Base-by-base conservation (phyloP, 2,113 vertebrate species). In the Nycticryphes semicollaris region DNA sequence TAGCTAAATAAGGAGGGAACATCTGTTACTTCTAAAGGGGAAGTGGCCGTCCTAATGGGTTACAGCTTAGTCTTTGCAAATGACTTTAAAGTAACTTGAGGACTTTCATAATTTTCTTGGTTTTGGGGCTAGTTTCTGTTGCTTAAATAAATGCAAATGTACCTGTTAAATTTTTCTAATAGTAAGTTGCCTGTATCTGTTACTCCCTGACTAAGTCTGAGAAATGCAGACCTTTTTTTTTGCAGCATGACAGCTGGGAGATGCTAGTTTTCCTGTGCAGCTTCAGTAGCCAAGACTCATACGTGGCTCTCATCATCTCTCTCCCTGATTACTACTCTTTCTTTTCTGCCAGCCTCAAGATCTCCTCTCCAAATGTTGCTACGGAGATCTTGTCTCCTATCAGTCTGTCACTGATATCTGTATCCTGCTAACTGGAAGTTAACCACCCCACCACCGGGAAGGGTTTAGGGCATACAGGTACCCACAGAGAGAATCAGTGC, bases 21-120 rank as follows among this genome's bases (percentile, higher is more conserved):
- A 97, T 35, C 96, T 96, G 96, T 74, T 93, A 39, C 88, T 90
- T 73, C 69, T 93, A 10, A 94, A 94, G 30, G 73, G 91, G 97
- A 97, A 97, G 94, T 92, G 91, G 48, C 62, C 57, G 4, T 57
- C 51, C 77, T 63, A 54, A 53, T 39, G 50, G 57, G 45, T 79
- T 81, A 59, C 77, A 62, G 56, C 12, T 95, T 22, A 56, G 23
- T 37, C 43, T 93, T 89, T 85, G 69, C 89, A 92, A 90, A 90
- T 84, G 19, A 73, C 53, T 73, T 77, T 78, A 89, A 92, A 91
- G 67, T 60, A 62, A 66, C 50, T 66, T 25, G 30, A 76, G 12
- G 13, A 39, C 47, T 93, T 95, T 72, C 66, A 80, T 43, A 0
- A 59, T 77, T 76, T 81, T 84, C 35, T 82, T 88, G 45, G 50